phyloP scores from a whole-genome alignment of 1,140 invertebrate genomes.

The Apis mellifera region DNA sequence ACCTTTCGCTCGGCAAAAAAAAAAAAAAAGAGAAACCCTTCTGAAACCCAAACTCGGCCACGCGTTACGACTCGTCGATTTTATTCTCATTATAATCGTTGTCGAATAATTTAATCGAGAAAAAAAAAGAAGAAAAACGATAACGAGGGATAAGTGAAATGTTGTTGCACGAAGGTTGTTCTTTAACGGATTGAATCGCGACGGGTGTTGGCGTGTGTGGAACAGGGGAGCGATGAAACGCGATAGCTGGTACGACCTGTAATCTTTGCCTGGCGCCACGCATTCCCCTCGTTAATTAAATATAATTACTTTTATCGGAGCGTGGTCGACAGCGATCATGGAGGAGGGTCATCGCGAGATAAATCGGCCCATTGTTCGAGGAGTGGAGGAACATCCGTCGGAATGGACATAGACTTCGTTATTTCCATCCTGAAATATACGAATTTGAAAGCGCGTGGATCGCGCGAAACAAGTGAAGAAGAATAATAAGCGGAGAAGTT shows the following conservation, averaged over 20 bases:
- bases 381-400: background rate
- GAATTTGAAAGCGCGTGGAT: background rate
- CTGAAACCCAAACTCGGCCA: no score
- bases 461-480: background rate
- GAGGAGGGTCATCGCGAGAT: background rate
- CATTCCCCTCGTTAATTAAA: conserved; percentile 56
- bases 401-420: conserved; percentile 7
- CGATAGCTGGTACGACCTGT: background rate
- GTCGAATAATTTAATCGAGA: no score
- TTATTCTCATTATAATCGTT: no score
- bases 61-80: no score
- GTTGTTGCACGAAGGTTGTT: background rate
- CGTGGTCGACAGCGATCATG: conserved; percentile 2
- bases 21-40: no score
- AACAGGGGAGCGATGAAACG: background rate
- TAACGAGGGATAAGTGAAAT: conserved; percentile 1
- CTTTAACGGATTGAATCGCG: conserved; percentile 12
- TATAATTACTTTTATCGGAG: conserved; percentile 52
- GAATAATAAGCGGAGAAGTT: no score
- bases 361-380: conserved; percentile 41
- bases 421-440: conserved; percentile 9
- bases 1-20: no score
- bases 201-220: background rate
- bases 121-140: background rate
- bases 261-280: conserved; percentile 2